A percentile compares a stretch with the other conserved stretches of the same genome.
phyloP scores from a whole-genome alignment of 2,113 vertebrate species.

The Phrynocephalus versicolor region DNA sequence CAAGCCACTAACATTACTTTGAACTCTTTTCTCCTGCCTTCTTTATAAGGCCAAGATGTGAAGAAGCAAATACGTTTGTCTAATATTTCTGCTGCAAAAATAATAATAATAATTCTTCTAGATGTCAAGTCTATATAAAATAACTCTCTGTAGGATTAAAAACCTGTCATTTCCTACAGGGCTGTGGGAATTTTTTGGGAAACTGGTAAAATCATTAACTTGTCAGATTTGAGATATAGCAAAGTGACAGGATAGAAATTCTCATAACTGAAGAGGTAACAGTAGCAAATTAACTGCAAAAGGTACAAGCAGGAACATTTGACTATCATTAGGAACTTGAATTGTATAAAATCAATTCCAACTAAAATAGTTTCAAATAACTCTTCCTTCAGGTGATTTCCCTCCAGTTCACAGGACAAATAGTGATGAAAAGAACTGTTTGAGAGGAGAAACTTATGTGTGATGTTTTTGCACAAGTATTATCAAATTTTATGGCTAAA shows the following conservation, averaged over 20 bases:
- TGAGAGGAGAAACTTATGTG: too few relatives aligned
- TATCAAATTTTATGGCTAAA: not conserved
- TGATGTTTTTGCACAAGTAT: not conserved
- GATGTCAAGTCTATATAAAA: constrained; percentile 74
- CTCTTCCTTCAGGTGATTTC: constrained; percentile 54
- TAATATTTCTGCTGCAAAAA: constrained; percentile 51
- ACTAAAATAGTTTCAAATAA: constrained; percentile 69
- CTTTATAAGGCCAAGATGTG: constrained; percentile 54
- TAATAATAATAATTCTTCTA: constrained; percentile 51
- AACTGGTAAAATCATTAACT: constrained; percentile 88
- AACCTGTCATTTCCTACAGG: constrained; percentile 79
- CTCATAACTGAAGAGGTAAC: constrained; percentile 66
- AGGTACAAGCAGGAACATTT: constrained; percentile 61
- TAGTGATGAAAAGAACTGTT: constrained; percentile 40
- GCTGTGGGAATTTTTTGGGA: constrained; percentile 77
- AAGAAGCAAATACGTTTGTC: constrained; percentile 59
- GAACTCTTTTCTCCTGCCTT: constrained; percentile 2
- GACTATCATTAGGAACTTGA: constrained; percentile 63
- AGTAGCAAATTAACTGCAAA: constrained; percentile 57
- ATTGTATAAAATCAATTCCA: constrained; percentile 57
- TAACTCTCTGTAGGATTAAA: constrained; percentile 74
- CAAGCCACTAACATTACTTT: not conserved
- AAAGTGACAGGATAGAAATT: constrained; percentile 77
- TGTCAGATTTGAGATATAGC: constrained; percentile 80
- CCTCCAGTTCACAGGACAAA: constrained; percentile 43